Evolutionary conservation across 2,888 invertebrate genomes (phyloP), one percentile per base, ranked within the genome.

Genomic region (Dryomyza anilis): DNA sequence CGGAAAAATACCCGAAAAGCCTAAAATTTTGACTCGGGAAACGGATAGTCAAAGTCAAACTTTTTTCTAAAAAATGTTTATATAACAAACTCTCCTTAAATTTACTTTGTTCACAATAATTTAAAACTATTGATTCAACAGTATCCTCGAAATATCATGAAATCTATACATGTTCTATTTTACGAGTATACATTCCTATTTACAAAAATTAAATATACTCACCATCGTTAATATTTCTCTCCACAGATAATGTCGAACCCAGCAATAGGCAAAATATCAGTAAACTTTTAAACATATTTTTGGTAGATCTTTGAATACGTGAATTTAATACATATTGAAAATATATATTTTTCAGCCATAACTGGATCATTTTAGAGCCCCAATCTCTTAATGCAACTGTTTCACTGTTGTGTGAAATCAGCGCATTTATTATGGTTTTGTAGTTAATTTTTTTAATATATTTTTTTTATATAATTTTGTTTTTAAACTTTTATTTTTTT

Each of bases 351-450:
- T 12, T 12, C n/a, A 25, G 50, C 50, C 50, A 27, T n/a, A n/a
- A 25, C 6, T 50, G 2, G 5, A 36, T 21, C 55, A 55, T 55
- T 36, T 23, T 55, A 14, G 23, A 7, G 10, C n/a, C n/a, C n/a
- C n/a, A n/a, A n/a, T n/a, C n/a, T 55, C 21, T 23, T 33, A 55
- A 21, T 55, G 55, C 55, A 55, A 33, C 55, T 36, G 36, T 19
- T 55, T 55, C 36, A 55, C 55, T 19, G 14, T 7, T 10, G 14
- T 12, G 36, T 55, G n/a, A n/a, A n/a, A 29, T 16, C n/a, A 27
- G 14, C 1, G 2, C 7, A 27, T 1, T n/a, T 14, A n/a, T 52
- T 46, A 8, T 46, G 14, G 4, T 52, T 52, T 25, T 3, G 2
- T 5, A 0, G 5, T 3, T 29, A 0, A 4, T 5, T 29, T 52